Evolutionary conservation across 2,888 invertebrate species (phyloP).

Genomic region (Agriotes lineatus): DNA sequence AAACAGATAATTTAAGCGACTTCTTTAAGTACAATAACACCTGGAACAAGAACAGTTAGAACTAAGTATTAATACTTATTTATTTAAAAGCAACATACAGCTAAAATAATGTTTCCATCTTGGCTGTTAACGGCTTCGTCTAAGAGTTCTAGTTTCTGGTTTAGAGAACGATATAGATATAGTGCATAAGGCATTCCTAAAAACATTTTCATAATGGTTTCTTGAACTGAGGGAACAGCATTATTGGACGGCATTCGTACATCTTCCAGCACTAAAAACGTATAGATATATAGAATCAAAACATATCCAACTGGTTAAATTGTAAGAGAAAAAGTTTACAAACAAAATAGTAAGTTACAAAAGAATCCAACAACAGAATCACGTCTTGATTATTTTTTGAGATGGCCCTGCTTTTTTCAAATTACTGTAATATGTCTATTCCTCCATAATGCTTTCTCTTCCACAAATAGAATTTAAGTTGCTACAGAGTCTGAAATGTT

Average conservation of each 20-base stretch:
- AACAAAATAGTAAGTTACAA: no score
- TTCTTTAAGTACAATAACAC: constrained; percentile 81
- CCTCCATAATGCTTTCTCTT: no score
- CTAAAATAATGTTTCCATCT: constrained; percentile 83
- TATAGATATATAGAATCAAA: no score
- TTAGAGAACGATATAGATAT: constrained; percentile 66
- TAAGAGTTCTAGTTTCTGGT: constrained; percentile 78
- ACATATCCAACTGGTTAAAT: no score
- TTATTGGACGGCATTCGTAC: constrained; percentile 57
- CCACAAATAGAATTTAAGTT: no score
- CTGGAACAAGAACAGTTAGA: no score
- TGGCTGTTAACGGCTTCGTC: constrained; percentile 78
- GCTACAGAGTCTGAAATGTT: no score
- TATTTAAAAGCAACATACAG: constrained; percentile 65
- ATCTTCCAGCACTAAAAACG: constrained; percentile 66
- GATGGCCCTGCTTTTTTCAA: no score
- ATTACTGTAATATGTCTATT: no score
- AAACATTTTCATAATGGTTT: constrained; percentile 68
- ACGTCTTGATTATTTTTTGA: no score
- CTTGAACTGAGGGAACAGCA: constrained; percentile 62
- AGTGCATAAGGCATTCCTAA: constrained; percentile 68
- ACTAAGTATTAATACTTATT: background rate
- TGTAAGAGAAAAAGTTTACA: no score
- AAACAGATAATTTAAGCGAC: constrained; percentile 78
- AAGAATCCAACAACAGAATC: no score